phyloP scores from a whole-genome alignment of 2,797 vertebrate genomes.

The Eulemur rubriventer region DNA sequence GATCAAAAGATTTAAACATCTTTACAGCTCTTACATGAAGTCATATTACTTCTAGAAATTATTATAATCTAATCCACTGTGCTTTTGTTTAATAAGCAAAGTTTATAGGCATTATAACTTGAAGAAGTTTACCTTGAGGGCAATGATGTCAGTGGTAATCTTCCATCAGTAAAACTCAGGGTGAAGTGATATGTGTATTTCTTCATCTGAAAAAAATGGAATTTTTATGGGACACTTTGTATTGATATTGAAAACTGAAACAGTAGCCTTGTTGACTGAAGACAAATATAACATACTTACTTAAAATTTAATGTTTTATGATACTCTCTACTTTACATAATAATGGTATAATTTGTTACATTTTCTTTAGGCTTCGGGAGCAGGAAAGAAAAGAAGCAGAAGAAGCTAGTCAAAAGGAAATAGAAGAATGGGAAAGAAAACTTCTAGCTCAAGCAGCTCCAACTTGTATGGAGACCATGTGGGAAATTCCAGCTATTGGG shows the following conservation, averaged over 20 bases:
- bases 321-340: constrained; percentile 63
- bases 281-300: constrained; percentile 33
- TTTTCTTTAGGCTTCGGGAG: constrained; percentile 92
- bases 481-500: constrained; percentile 98
- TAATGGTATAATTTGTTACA: constrained; percentile 57
- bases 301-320: constrained; percentile 57
- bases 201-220: not conserved
- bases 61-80: not conserved
- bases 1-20: constrained; percentile 20
- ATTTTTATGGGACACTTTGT: not conserved
- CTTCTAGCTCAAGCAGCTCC: constrained; percentile 93
- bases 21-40: not conserved
- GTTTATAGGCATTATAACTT: constrained; percentile 9
- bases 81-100: constrained; percentile 46
- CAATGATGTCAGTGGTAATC: not conserved
- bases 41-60: constrained; percentile 25
- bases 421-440: constrained; percentile 96
- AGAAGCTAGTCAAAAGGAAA: constrained; percentile 96
- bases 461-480: constrained; percentile 92
- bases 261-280: not conserved
- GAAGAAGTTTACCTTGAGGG: constrained; percentile 28
- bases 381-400: constrained; percentile 96
- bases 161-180: not conserved
- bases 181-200: constrained; percentile 24
- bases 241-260: constrained; percentile 26